Percentiles rank a stretch among this genome's conserved stretches.
phyloP scores from a whole-genome alignment of 2,113 vertebrate genomes.

The Eubucco bourcierii region DNA sequence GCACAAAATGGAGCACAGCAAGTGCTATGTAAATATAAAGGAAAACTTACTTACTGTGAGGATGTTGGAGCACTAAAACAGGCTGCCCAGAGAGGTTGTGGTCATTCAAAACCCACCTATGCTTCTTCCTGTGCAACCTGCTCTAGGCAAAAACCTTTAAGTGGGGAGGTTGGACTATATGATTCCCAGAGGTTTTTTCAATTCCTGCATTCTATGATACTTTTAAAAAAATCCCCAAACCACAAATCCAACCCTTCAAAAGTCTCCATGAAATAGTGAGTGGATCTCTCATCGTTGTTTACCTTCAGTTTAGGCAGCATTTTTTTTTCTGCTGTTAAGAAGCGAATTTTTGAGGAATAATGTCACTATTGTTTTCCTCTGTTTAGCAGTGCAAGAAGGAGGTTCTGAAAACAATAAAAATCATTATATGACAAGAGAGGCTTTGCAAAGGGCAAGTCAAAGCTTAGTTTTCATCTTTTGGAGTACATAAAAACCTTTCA shows the following conservation, averaged over 20 bases:
- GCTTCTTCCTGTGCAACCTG: no score
- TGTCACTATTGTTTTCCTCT: fast-evolving
- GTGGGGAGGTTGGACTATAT: no score
- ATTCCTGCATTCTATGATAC: no score
- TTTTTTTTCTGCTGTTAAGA: not conserved
- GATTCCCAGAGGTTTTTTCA: no score
- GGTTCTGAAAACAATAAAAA: not conserved
- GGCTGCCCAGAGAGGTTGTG: no score
- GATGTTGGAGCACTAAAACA: no score
- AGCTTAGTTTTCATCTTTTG: not conserved
- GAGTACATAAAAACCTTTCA: not conserved
- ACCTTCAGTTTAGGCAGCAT: not conserved
- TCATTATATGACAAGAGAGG: not conserved
- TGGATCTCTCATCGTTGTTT: not conserved
- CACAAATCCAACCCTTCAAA: not conserved
- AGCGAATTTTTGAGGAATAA: not conserved
- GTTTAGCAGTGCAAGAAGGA: not conserved
- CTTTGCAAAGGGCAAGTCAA: not conserved
- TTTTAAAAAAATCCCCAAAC: no score
- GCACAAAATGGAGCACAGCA: no score
- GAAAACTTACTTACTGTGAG: no score
- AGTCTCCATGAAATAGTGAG: not conserved
- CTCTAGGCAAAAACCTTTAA: no score
- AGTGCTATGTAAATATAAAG: no score
- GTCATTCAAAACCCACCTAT: no score